Evolutionary conservation across 2,113 vertebrate genomes (phyloP), one percentile per base, ranked within the genome.

Genomic region (Amia ocellicauda): DNA sequence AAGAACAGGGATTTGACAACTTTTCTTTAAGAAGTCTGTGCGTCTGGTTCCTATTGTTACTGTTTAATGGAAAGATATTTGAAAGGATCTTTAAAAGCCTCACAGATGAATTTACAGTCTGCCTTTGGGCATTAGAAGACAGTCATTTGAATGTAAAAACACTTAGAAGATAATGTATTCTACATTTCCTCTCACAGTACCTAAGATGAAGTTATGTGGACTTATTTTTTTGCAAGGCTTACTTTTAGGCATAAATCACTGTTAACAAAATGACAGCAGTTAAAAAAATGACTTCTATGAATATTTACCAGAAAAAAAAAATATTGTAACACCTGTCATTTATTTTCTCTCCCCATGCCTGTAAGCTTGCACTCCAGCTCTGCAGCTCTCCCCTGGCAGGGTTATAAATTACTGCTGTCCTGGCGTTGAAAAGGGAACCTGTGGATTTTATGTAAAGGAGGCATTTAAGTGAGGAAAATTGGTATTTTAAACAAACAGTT

Each of bases 231-330:
- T 23, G 50, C 24, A 29, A 31, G 42, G 49, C 64, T 63, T 49
- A 31, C 63, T 64, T 65, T 51, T 62, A 64, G 67, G 50, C 50
- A 64, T 69, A 70, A 78, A 75, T 78, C 73, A 69, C 64, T 58
- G 62, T 69, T 68, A 62, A 57, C 59, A 54, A 73, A 60, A 23
- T 71, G 76, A 68, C 66, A 67, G 54, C 24, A 64, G 58, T 60
- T 41, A 69, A 74, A 73, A 68, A 41, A 28, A 29, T 31, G 59
- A 53, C 10, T 28, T 31, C 63, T 22, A 49, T 40, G 68, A 66
- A 66, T 71, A 70, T 64, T 71, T 71, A 71, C 47, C 63, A 26
- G 40, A 60, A 69, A 60, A 58, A 58, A 20, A 42, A 47, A 69
- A 69, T 20, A 63, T 68, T 47, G 42, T 29, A 58, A 9, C 45